phyloP scores from a whole-genome alignment of 2,113 vertebrate species.

The Heterotilapia buettikoferi region DNA sequence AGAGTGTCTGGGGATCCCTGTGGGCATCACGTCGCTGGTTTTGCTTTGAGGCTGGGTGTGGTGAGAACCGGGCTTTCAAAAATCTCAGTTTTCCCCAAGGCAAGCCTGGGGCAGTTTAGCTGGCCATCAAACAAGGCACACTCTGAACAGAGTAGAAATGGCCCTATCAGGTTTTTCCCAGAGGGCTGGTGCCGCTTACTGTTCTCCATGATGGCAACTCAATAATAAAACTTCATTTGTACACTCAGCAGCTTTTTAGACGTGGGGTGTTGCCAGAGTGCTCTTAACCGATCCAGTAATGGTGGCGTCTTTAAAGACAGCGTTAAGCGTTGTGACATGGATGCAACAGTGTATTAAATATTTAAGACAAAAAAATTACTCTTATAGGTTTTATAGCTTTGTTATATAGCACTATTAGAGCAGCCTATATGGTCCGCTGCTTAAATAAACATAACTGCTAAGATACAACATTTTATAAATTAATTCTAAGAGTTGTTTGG shows the following conservation, averaged over 20 bases:
- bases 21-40: constrained; percentile 36
- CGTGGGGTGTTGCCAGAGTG: background rate
- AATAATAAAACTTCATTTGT: constrained; percentile 38
- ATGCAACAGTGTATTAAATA: background rate
- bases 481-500: background rate
- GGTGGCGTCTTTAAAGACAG: background rate
- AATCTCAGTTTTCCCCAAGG: constrained; percentile 44
- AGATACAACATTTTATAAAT: background rate
- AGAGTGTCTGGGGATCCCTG: constrained; percentile 29
- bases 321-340: background rate
- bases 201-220: constrained; percentile 22
- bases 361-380: background rate
- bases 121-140: constrained; percentile 54
- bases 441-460: background rate
- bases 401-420: background rate
- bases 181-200: constrained; percentile 17
- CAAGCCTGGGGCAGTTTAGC: constrained; percentile 51
- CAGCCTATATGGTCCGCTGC: background rate
- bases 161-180: constrained; percentile 38
- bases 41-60: constrained; percentile 49
- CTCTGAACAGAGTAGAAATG: constrained; percentile 41
- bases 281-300: background rate
- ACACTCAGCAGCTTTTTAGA: constrained; percentile 4
- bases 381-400: background rate
- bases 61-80: constrained; percentile 39